These are phyloP conservation scores for Acromyrmex charruanus DNA, from an alignment of 1,140 invertebrate genomes.

Conservation along the genomic window DNA sequence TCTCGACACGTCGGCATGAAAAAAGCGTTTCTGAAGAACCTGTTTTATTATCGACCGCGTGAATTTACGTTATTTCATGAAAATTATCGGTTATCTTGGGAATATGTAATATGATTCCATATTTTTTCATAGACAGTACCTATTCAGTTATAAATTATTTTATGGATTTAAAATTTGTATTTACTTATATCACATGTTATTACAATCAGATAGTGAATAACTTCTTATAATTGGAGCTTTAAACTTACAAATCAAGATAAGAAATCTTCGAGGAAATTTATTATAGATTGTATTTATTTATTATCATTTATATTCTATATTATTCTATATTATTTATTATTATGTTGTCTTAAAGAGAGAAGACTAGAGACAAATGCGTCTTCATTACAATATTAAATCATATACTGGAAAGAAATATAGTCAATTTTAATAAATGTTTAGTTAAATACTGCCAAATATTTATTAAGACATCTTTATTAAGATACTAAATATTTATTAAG, in stretches of 20 bases:
- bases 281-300: neutral
- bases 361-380: neutral
- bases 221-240: slow-evolving; percentile 2
- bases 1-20: slow-evolving; percentile 22
- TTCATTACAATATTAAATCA: neutral
- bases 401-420: no score
- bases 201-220: neutral
- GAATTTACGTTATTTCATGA: slow-evolving; percentile 29
- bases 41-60: slow-evolving; percentile 22
- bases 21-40: slow-evolving; percentile 50
- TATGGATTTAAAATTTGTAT: neutral
- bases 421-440: no score
- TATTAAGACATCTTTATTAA: no score
- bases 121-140: neutral
- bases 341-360: neutral
- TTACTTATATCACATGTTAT: neutral
- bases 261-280: neutral
- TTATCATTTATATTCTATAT: neutral
- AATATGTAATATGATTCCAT: neutral
- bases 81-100: slow-evolving; percentile 12
- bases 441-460: no score
- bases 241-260: neutral
- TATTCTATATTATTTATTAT: no score
- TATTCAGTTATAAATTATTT: neutral
- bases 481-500: no score